Evolutionary conservation across 2,113 vertebrate genomes (phyloP), one percentile per base, ranked within the genome.

Genomic region (Rutilus rutilus): DNA sequence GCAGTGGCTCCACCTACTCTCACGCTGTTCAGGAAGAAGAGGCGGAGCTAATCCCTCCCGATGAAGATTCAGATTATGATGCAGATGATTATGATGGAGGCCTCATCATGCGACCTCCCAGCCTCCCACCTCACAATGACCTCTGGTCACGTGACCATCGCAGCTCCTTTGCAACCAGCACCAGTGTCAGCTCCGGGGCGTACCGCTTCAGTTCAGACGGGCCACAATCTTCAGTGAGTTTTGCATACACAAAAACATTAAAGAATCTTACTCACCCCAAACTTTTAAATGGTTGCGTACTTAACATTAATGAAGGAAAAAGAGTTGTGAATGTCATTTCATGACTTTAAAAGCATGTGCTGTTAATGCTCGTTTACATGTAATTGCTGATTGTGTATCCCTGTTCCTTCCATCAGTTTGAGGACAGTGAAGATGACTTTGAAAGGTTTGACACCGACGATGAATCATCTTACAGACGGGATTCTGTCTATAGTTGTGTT

Each of bases 361-460:
- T 50, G 39, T 73, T 42, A 23, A 39, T 47, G 42, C 0, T n/a
- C 3, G 39, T 74, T 45, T 23, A 81, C 5, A 8, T 21, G 17
- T 69, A 12, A 47, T 74, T 64, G 19, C 30, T 76, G 21, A 54
- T 25, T 42, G 23, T 62, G 65, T 57, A 8, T 27, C 23, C 21
- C 17, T 75, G 27, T 64, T 14, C 33, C 67, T 25, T 82, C 11
- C 81, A 14, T 75, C 36, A 99, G 98, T 97, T 98, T 88, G 98
- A 99, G 93, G 98, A 99, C 85, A 99, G 98, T 0, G 98, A 99
- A 91, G 98, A 99, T 76, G 98, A 99, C 89, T 97, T 99, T n/a
- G 97, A 99, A 87, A 91, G 96, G 86, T 97, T 98, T 50, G 98
- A 99, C 87, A 97, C 97, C 0, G 97, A 99, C 0, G 97, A 98